Evolutionary conservation across 2,113 vertebrate species (phyloP).

Genomic region (Protobothrops mucrosquamatus): DNA sequence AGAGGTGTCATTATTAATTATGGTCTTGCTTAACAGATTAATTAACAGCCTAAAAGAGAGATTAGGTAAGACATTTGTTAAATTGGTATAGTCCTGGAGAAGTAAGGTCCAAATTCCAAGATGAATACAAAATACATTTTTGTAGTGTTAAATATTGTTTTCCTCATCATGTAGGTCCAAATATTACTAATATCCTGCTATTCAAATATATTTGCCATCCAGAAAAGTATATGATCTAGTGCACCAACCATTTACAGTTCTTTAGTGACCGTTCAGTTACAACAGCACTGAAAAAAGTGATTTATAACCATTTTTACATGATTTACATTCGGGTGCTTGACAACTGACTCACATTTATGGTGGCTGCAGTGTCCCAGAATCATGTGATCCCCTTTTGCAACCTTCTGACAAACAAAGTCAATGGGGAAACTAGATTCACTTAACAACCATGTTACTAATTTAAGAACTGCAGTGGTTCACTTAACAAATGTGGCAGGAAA

Average conservation of each 20-base stretch:
- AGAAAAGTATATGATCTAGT: neutral
- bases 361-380: too few relatives aligned
- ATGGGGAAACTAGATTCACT: too few relatives aligned
- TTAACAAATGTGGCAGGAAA: too few relatives aligned
- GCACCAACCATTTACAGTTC: neutral
- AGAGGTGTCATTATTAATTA: slow-evolving; percentile 49
- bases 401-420: too few relatives aligned
- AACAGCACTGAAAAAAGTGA: too few relatives aligned
- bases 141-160: neutral
- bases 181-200: neutral
- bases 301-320: too few relatives aligned
- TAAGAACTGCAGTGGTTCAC: too few relatives aligned
- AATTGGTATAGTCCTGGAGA: slow-evolving; percentile 51
- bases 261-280: too few relatives aligned
- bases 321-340: too few relatives aligned
- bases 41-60: slow-evolving; percentile 65
- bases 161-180: neutral
- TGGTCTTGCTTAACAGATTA: slow-evolving; percentile 62
- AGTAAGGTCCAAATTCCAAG: slow-evolving; percentile 23
- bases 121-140: neutral
- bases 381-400: too few relatives aligned
- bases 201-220: neutral
- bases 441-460: too few relatives aligned
- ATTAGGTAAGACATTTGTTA: slow-evolving; percentile 63
- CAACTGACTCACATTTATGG: too few relatives aligned